Evolutionary conservation across 2,888 invertebrate species (phyloP).

Genomic region (Caenorhabditis angaria): DNA sequence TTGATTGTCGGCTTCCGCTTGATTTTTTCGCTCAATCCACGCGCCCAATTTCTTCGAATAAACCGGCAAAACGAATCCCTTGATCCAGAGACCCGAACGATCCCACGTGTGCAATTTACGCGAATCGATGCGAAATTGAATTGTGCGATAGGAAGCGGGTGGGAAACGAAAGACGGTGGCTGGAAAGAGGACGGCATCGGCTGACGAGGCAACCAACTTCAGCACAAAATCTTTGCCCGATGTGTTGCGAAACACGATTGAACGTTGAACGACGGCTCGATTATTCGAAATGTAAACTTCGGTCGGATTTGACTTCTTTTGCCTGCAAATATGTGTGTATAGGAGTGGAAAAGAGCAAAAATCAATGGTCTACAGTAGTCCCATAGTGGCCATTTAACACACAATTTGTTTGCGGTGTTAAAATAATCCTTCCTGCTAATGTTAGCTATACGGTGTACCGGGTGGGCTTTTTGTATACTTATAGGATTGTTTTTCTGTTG

Average conservation of each 20-base stretch:
- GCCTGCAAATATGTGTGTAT: slow-evolving; percentile 16
- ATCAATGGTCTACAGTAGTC: neutral
- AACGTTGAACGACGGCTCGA: slow-evolving; percentile 36
- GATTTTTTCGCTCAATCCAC: slow-evolving; percentile 12
- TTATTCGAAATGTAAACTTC: slow-evolving; percentile 27
- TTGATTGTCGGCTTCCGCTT: slow-evolving; percentile 18
- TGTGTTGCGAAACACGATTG: slow-evolving; percentile 34
- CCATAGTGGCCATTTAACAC: slow-evolving; percentile 24
- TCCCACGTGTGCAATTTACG: slow-evolving; percentile 18
- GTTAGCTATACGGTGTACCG: slow-evolving; percentile 33
- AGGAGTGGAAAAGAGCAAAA: neutral
- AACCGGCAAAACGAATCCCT: slow-evolving; percentile 32
- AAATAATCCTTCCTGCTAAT: slow-evolving; percentile 48
- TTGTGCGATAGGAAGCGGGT: slow-evolving; percentile 24
- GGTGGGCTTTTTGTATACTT: neutral
- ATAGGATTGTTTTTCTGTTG: neutral
- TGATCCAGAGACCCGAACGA: slow-evolving; percentile 13
- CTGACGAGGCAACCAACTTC: slow-evolving; percentile 24
- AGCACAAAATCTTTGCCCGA: slow-evolving; percentile 40
- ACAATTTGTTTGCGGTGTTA: neutral
- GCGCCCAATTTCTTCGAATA: slow-evolving; percentile 17
- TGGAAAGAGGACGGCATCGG: slow-evolving; percentile 20
- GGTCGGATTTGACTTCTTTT: slow-evolving; percentile 34
- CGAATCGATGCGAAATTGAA: slow-evolving; percentile 33
- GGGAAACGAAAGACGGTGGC: slow-evolving; percentile 39